These are phyloP conservation scores for Steinernema khuongi DNA, from an alignment of 1,140 invertebrate species.

Conservation along the genomic window DNA sequence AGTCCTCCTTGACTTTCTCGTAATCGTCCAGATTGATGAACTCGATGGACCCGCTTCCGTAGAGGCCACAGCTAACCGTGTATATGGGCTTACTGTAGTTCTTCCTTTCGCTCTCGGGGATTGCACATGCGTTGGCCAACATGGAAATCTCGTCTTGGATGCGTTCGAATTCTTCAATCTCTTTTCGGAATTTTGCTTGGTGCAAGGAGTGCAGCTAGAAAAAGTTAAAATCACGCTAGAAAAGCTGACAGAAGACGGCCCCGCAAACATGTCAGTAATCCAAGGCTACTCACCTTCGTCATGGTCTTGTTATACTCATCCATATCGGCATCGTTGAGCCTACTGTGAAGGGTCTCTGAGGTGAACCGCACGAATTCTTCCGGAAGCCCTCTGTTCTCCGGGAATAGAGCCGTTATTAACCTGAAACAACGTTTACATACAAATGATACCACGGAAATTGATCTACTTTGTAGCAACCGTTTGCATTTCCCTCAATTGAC, in stretches of 20 bases:
- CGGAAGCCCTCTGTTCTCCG: background rate
- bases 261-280: too few relatives aligned
- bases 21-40: background rate
- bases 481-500: background rate
- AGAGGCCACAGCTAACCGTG: background rate
- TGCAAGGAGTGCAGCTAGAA: background rate
- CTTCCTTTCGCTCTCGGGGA: background rate
- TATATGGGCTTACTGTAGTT: background rate
- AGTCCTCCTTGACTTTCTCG: background rate
- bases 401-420: background rate
- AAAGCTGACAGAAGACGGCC: too few relatives aligned
- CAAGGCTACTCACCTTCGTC: background rate
- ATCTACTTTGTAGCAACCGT: background rate
- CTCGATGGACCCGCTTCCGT: slow-evolving; percentile 1
- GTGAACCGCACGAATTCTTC: background rate
- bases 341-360: background rate
- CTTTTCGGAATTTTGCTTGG: background rate
- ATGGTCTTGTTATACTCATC: background rate
- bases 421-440: background rate
- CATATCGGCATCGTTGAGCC: background rate
- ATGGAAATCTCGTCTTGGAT: background rate
- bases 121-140: background rate
- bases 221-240: background rate
- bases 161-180: background rate
- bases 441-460: background rate